Conservation (phyloP, 1,140 invertebrate species). For the Drosophila albomicans region DNA sequence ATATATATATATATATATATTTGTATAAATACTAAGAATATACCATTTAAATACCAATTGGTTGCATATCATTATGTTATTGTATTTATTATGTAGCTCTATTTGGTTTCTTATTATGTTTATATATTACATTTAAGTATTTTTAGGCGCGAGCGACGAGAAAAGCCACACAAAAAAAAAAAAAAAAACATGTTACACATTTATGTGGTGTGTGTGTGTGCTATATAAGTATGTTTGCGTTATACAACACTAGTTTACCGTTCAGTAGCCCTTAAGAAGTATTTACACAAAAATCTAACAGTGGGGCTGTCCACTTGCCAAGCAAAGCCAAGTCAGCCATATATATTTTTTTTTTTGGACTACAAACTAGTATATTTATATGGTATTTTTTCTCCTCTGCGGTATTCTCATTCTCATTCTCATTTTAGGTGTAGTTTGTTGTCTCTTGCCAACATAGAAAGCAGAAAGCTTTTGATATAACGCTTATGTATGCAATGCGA, state of each 20-base stretch:
- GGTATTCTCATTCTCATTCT: not conserved
- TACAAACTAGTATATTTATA: conserved; percentile 18
- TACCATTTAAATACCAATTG: conserved; percentile 45
- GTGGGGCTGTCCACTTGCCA: conserved; percentile 24
- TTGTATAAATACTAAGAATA: conserved; percentile 38
- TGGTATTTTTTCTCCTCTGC: not conserved
- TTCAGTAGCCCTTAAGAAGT: conserved; percentile 37
- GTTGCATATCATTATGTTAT: conserved; percentile 30
- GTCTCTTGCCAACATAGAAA: conserved; percentile 7
- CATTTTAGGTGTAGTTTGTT: not conserved
- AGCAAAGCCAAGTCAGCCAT: conserved; percentile 14
- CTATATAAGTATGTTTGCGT: conserved; percentile 44
- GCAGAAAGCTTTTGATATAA: conserved; percentile 51
- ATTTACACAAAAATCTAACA: conserved; percentile 48
- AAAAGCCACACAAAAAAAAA: conserved; percentile 39
- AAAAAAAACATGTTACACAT: too few relatives aligned
- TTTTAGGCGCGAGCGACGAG: conserved; percentile 48
- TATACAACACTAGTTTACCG: conserved; percentile 49
- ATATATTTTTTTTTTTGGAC: not conserved
- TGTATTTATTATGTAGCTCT: conserved; percentile 28
- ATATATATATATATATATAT: conserved; percentile 13
- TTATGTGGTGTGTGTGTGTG: conserved; percentile 20
- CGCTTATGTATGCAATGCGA: conserved; percentile 32
- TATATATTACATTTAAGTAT: conserved; percentile 36
- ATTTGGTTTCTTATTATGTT: conserved; percentile 18